Base-by-base conservation (phyloP, 2,888 invertebrate genomes). In the Rotaria sp. region DNA sequence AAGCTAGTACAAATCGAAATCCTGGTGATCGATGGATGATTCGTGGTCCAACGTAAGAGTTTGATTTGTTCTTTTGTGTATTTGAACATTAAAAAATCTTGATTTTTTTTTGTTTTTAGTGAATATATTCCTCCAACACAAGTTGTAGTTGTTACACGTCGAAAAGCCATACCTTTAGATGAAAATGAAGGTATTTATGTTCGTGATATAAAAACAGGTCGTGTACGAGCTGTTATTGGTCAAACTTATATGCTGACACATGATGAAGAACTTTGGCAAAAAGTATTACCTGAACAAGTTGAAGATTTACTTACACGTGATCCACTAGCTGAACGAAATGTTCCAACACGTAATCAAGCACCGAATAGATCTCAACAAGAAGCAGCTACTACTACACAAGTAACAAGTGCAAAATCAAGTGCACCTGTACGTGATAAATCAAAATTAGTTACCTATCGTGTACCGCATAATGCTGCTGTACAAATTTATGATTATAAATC, bases 401-500 rank as follows among this genome's bases (percentile, higher is more conserved):
- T 21, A 45, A 2, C 41, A 35, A 21, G 35, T 38, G 1, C 55
- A 45, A 84, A 84, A 74, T 18, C 86, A 45, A 50, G 67, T 15
- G 45, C 80, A 48, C 30, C 87, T 41, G 88, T 45, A 80, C 80
- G 91, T 15, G 90, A 91, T 87, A 90, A 90, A 88, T 91, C 91
- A 1, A 88, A 89, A 52, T 91, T 92, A 11, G 89, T 92, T 24
- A 90, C 91, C 4, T 91, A 91, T 89, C 89, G 92, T 86, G 92
- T 92, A 15, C 92, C 92, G 35, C 92, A 92, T 89, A 92, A 92
- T 89, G 92, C 92, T 21, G 92, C 92, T 85, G 92, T 92, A 21
- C 92, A 92, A 89, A 91, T 92, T 84, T 92, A 92, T 88, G 92
- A 92, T 88, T 92, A 92, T 88, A 92, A 92, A 88, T 91, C 91